Conservation (phyloP, 2,113 vertebrate species). For the Rhinolophus ferrumequinum region DNA sequence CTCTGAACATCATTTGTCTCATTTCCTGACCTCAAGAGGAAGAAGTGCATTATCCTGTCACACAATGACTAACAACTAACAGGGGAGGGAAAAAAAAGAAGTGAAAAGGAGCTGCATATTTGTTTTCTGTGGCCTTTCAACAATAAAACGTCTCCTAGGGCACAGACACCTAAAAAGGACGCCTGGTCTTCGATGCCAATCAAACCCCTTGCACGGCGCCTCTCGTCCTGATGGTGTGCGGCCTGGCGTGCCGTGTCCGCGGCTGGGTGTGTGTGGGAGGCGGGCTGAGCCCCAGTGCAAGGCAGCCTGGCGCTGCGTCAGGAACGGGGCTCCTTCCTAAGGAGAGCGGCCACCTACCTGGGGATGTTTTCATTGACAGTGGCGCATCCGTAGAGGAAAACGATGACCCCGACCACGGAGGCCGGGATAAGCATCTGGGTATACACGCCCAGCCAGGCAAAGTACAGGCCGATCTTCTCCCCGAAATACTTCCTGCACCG, state of each 20-base stretch:
- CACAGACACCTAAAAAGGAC: rapidly evolving
- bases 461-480: slow-evolving; percentile 98
- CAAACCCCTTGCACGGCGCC: rapidly evolving
- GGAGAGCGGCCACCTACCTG: slow-evolving; percentile 87
- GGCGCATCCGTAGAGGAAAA: slow-evolving; percentile 97
- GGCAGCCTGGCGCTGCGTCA: not conserved
- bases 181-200: rapidly evolving
- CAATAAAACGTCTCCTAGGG: not conserved
- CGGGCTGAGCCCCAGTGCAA: not conserved
- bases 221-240: rapidly evolving
- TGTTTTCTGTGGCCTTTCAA: not conserved
- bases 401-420: slow-evolving; percentile 94
- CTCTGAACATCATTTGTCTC: not conserved
- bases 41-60: not conserved
- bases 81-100: not conserved
- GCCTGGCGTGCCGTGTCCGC: rapidly evolving
- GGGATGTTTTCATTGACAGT: slow-evolving; percentile 96
- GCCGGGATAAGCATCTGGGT: slow-evolving; percentile 99
- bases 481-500: slow-evolving; percentile 95
- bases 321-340: not conserved
- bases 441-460: slow-evolving; percentile 99
- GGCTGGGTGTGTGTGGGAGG: rapidly evolving
- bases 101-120: not conserved
- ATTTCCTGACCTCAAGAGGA: not conserved
- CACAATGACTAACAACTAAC: not conserved